Evolutionary conservation across 2,797 vertebrate genomes (phyloP), one percentile per base, ranked within the genome.

Genomic region (Periophthalmus magnuspinnatus): DNA sequence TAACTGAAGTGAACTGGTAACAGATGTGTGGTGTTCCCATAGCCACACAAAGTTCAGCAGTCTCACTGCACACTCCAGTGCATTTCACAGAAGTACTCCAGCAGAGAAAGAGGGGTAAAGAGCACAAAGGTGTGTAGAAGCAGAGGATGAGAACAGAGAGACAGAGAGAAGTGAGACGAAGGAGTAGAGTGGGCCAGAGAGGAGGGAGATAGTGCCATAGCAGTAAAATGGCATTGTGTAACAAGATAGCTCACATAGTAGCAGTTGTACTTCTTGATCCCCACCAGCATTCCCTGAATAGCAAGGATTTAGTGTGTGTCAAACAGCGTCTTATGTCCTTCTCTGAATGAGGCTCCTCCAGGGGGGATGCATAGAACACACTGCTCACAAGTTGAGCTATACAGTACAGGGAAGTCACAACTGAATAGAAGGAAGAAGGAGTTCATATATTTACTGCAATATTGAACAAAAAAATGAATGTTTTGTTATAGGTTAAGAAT

Each of bases 211-310:
- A 94, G 93, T 93, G 94, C 85, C 84, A 93, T 94, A 91, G 94
- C 95, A 95, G 93, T 91, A 95, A 95, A 95, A 88, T 91, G 84
- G 91, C 89, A 94, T 94, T 97, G 95, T 96, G 95, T 94, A 94
- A 93, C 90, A 92, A 90, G 94, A 97, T 95, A 95, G 93, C 94
- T 91, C 91, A 94, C 94, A 95, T 95, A 94, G 91, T 95, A 94
- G 91, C 91, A 95, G 88, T 85, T 92, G 93, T 91, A 87, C 87
- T 83, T 86, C 81, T 88, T 64, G 90, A 94, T 92, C 92, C 92
- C 71, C 79, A 82, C 86, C 77, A 84, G 84, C 90, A 85, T 91
- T 94, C 91, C 89, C 87, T 79, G 90, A 87, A 93, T 90, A 95
- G 92, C 89, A 87, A 84, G 84, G 86, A 89, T 94, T 95, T 93